Evolutionary conservation across 2,113 vertebrate species (phyloP), one percentile per base, ranked within the genome.

Genomic region (Baryphthengus martii): DNA sequence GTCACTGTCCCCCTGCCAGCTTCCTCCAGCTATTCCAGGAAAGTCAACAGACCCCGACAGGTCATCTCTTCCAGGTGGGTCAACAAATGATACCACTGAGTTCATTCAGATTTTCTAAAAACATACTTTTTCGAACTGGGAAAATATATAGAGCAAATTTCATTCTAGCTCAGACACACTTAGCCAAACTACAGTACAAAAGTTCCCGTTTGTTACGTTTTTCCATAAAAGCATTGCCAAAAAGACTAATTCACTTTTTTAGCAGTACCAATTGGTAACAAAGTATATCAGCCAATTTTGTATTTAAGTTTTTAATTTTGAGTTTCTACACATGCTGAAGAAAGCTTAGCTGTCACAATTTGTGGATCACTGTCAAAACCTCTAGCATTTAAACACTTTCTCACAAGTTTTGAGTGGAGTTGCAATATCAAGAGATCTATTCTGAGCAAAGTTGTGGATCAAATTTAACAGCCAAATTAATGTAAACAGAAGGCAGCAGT

Each of bases 131-230:
- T 91, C 79, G 63, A 95, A 90, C 94, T 89, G 94, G 92, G 81
- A 96, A 97, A 97, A 92, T 93, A 95, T 86, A 95, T 71, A 95
- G 94, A 81, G 68, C 47, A 92, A 92, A 97, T 95, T 86, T 85
- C 62, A 70, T 50, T 62, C 73, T 81, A 31, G 16, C 49, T 88
- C 39, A 66, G 82, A 23, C 12, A 42, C 13, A 1, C 44, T 61
- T 31, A 77, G 63, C 35, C 73, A 84, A 91, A 87, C 39, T n/a
- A 37, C 44, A 86, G 61, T 21, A 67, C 39, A 75, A 72, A 93
- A 93, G 15, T 70, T 80, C 58, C 33, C 31, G 50, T 59, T 79
- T 85, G 49, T 55, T 76, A 70, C 3, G 8, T 52, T 88, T 84
- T 35, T 44, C 44, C 28, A 52, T 73, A 93, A 80, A 96, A 95